phyloP scores from a whole-genome alignment of 2,113 vertebrate genomes.

The Fregetta grallaria region DNA sequence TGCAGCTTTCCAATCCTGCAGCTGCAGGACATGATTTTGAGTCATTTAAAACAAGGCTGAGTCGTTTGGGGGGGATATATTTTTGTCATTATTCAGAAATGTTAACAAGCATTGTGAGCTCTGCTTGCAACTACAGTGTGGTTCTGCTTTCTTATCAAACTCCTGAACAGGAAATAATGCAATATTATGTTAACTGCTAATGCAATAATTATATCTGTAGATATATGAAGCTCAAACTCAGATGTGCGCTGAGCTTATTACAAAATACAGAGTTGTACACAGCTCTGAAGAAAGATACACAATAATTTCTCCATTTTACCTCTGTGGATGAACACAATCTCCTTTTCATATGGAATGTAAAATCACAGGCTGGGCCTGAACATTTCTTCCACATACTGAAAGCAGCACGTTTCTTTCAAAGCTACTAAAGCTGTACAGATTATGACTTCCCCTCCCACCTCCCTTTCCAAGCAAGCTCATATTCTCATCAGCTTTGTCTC shows the following conservation, averaged over 20 bases:
- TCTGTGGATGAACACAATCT: background rate
- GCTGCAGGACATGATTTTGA: constrained; percentile 44
- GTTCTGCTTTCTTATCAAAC: background rate
- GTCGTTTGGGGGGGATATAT: background rate
- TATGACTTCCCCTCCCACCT: background rate
- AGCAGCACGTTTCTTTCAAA: background rate
- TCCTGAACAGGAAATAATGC: constrained; percentile 39
- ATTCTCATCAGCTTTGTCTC: background rate
- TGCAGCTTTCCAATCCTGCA: constrained; percentile 38
- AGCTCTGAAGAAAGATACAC: background rate
- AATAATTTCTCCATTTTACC: background rate
- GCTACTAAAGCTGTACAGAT: background rate
- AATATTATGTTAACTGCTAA: background rate
- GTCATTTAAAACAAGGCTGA: background rate
- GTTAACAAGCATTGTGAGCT: background rate
- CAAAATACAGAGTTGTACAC: background rate
- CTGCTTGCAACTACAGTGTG: background rate
- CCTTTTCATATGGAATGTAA: background rate
- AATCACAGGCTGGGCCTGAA: background rate
- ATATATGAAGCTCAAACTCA: background rate
- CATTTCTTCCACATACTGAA: background rate
- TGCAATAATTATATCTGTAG: background rate
- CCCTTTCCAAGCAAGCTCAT: background rate
- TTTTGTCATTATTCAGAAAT: background rate
- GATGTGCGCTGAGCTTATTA: background rate